Conservation (phyloP, 2,797 vertebrate species). For the Acipenser ruthenus region DNA sequence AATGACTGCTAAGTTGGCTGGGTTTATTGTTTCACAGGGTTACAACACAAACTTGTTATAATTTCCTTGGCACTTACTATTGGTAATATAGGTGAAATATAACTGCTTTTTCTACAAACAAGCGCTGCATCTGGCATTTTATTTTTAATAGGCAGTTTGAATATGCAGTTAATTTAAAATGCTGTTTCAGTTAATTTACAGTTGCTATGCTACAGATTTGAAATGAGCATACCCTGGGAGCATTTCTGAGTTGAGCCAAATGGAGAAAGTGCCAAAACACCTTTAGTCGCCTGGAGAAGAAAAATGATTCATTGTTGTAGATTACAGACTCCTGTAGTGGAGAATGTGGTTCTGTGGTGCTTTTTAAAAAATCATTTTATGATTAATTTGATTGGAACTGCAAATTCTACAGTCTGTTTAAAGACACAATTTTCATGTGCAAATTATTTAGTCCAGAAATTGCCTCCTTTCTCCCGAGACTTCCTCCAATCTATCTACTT, state of each 20-base stretch:
- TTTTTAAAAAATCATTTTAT: too few relatives aligned
- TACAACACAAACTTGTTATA: too few relatives aligned
- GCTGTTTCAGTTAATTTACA: background rate
- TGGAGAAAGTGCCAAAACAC: background rate
- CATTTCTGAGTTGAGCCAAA: slow-evolving; percentile 1
- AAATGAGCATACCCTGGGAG: slow-evolving; percentile 17
- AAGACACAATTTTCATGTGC: too few relatives aligned
- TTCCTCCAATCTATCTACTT: too few relatives aligned
- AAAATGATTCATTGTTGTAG: slow-evolving; percentile 39
- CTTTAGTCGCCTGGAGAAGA: slow-evolving; percentile 5
- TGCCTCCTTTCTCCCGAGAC: too few relatives aligned
- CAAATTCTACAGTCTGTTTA: too few relatives aligned
- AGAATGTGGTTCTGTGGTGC: slow-evolving; percentile 16
- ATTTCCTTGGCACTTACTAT: too few relatives aligned
- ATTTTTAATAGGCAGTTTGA: background rate
- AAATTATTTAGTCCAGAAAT: too few relatives aligned
- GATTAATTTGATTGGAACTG: too few relatives aligned
- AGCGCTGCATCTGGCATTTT: background rate
- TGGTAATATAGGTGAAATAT: background rate
- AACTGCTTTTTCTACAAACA: background rate
- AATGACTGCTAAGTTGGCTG: too few relatives aligned
- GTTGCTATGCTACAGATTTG: slow-evolving; percentile 12
- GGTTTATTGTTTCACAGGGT: too few relatives aligned
- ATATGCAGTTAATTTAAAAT: background rate
- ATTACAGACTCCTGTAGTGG: slow-evolving; percentile 20